phyloP scores from a whole-genome alignment of 2,888 invertebrate genomes.

The Spicauda simplicius region DNA sequence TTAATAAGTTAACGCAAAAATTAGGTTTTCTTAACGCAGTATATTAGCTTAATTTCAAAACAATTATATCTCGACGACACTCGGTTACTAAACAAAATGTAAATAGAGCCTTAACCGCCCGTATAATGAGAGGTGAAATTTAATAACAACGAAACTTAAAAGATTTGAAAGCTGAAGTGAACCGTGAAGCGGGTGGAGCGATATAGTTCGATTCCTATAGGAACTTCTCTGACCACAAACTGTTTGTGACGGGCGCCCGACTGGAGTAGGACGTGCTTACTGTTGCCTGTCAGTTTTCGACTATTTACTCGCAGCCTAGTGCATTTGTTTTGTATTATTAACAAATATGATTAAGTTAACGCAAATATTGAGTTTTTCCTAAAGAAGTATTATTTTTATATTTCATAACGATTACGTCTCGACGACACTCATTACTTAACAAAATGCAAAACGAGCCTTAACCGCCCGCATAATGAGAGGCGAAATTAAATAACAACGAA shows the following conservation, averaged over 20 bases:
- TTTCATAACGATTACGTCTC: not conserved
- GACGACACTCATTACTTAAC: slow-evolving; percentile 46
- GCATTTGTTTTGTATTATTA: no score
- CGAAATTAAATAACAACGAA: slow-evolving; percentile 79
- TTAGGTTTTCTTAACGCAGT: no score
- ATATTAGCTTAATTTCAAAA: no score
- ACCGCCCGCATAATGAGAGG: slow-evolving; percentile 71
- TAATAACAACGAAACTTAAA: slow-evolving; percentile 76
- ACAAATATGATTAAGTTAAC: no score
- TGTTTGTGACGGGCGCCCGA: slow-evolving; percentile 55
- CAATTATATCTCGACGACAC: not conserved
- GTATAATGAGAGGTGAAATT: slow-evolving; percentile 78
- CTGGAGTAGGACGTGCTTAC: slow-evolving; percentile 41
- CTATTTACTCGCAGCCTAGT: no score
- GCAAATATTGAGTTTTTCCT: no score
- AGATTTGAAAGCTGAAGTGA: slow-evolving; percentile 53
- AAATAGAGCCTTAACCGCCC: slow-evolving; percentile 53
- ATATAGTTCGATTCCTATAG: slow-evolving; percentile 67
- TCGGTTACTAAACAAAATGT: slow-evolving; percentile 53
- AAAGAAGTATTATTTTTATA: no score
- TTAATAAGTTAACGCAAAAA: no score
- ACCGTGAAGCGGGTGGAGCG: slow-evolving; percentile 51
- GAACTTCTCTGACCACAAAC: slow-evolving; percentile 69
- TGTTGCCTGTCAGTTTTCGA: slow-evolving; percentile 43
- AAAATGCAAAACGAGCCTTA: slow-evolving; percentile 52